Conservation (phyloP, 30 jellyfish, hydroid and myxozoan species). For the Rhopilema esculentum region DNA sequence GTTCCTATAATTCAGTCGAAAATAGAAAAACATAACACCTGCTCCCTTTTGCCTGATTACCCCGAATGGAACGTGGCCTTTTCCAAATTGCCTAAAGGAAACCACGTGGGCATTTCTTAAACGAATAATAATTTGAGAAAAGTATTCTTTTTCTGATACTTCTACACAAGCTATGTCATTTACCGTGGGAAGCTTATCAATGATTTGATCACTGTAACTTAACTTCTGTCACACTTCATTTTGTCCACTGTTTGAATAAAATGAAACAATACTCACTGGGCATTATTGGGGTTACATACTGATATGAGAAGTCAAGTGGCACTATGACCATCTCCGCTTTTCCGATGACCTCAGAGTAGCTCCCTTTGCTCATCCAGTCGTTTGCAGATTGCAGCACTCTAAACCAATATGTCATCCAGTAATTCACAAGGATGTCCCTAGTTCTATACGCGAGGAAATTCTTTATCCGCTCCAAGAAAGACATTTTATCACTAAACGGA, state of each 20-base stretch:
- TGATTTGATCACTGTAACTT: not conserved
- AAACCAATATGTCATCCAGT: not conserved
- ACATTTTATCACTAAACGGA: constrained; percentile 20
- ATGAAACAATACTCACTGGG: constrained; percentile 36
- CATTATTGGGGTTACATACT: constrained; percentile 41
- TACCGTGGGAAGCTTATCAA: not conserved
- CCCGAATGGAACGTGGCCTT: no score
- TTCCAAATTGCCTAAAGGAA: no score
- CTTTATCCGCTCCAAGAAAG: constrained; percentile 11
- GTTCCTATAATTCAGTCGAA: no score
- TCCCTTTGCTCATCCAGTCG: not conserved
- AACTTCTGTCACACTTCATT: no score
- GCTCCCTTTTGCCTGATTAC: no score
- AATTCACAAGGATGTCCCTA: not conserved
- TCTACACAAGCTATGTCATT: no score
- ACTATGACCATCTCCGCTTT: constrained; percentile 30
- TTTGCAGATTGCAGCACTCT: not conserved
- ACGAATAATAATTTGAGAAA: no score
- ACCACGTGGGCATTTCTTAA: no score
- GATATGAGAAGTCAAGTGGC: constrained; percentile 38
- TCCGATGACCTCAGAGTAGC: constrained; percentile 3
- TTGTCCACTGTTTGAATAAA: no score
- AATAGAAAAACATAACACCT: no score
- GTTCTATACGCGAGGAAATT: not conserved
- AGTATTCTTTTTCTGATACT: no score